Evolutionary conservation across 2,888 invertebrate genomes (phyloP).

Genomic region (Cyclophora punctaria): DNA sequence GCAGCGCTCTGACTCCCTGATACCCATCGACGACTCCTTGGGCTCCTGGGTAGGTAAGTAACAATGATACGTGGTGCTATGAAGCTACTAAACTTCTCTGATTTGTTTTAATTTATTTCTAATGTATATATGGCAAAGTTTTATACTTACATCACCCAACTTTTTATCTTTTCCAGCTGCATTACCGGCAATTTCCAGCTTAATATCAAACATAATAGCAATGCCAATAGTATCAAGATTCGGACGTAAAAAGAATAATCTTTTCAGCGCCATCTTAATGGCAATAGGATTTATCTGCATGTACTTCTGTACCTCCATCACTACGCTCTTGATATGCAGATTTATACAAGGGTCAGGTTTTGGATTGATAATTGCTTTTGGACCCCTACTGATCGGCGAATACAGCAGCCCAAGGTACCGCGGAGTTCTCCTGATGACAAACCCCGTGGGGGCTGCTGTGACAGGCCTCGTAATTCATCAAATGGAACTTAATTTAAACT

Average conservation of each 20-base stretch:
- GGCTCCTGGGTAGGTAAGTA: too few species aligned
- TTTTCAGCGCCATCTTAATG: conserved; percentile 54
- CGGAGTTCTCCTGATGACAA: conserved; percentile 71
- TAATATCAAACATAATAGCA: conserved; percentile 35
- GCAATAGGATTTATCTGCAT: conserved; percentile 69
- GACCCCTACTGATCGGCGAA: conserved; percentile 67
- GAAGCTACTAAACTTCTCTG: too few species aligned
- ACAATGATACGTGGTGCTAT: too few species aligned
- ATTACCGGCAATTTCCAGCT: conserved; percentile 35
- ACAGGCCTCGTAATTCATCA: conserved; percentile 75
- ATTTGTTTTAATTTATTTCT: too few species aligned
- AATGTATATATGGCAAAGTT: too few species aligned
- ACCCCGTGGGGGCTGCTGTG: conserved; percentile 69
- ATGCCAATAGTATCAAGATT: conserved; percentile 59
- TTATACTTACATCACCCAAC: too few species aligned
- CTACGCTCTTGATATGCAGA: conserved; percentile 35
- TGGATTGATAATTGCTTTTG: conserved; percentile 60
- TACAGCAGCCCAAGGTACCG: conserved; percentile 72
- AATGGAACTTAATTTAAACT: conserved; percentile 72
- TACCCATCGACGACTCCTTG: too few species aligned
- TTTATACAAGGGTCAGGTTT: conserved; percentile 52
- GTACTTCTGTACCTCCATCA: conserved; percentile 37
- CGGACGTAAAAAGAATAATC: conserved; percentile 66
- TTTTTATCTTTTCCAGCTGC: conserved; percentile 32
- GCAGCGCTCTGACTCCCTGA: too few species aligned